Conservation (phyloP, 2,888 invertebrate species). For the Macaria liturata region DNA sequence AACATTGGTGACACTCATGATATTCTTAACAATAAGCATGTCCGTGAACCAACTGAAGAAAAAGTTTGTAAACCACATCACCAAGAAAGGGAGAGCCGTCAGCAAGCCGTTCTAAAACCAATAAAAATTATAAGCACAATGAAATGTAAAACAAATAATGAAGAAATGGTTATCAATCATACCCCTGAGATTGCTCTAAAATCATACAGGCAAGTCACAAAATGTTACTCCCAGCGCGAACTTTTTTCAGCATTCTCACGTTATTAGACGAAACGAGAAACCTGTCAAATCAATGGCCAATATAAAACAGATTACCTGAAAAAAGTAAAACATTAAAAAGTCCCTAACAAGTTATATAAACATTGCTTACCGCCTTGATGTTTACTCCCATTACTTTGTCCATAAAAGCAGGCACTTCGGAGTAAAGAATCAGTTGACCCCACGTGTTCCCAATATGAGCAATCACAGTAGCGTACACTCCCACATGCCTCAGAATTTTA, state of each 20-base stretch:
- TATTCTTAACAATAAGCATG: conserved; percentile 79
- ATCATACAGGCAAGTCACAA: too few species aligned
- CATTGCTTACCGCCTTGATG: conserved; percentile 63
- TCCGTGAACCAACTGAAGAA: conserved; percentile 87
- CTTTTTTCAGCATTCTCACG: too few species aligned
- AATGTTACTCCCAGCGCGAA: too few species aligned
- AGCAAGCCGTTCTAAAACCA: conserved; percentile 85
- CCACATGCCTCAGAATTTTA: conserved; percentile 85
- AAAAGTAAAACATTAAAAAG: conserved; percentile 20
- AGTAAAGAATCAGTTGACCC: conserved; percentile 91
- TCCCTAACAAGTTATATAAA: neutral
- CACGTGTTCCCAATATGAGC: conserved; percentile 88
- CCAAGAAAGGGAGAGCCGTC: conserved; percentile 88
- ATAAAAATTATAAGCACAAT: too few species aligned
- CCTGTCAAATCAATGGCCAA: too few species aligned
- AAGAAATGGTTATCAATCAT: too few species aligned
- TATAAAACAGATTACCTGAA: conserved; percentile 4
- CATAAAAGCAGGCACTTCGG: conserved; percentile 91
- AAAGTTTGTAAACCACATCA: conserved; percentile 89
- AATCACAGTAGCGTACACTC: conserved; percentile 75
- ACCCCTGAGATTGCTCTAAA: too few species aligned
- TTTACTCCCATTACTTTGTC: conserved; percentile 87
- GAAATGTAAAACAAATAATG: too few species aligned
- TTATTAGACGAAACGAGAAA: too few species aligned
- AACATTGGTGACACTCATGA: conserved; percentile 77